Conservation (phyloP, 2,888 invertebrate genomes). For the Poecilobothrus nobilitatus region DNA sequence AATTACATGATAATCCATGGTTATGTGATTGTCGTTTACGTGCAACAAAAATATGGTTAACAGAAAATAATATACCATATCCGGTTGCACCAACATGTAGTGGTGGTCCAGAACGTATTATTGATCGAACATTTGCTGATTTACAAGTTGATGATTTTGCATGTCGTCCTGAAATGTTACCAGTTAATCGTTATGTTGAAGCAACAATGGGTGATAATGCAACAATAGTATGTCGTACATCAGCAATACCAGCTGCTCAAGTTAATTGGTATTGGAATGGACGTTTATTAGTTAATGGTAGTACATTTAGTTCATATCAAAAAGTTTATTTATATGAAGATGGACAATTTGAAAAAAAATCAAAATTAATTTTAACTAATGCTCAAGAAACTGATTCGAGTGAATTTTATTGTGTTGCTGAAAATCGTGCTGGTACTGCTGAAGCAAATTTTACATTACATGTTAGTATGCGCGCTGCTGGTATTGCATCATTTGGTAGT, state of each 20-base stretch:
- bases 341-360: constrained; percentile 66
- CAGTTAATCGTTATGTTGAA: constrained; percentile 66
- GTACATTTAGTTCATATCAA: constrained; percentile 69
- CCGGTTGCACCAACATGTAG: constrained; percentile 71
- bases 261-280: constrained; percentile 87
- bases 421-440: constrained; percentile 78
- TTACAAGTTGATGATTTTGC: constrained; percentile 75
- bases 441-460: constrained; percentile 84
- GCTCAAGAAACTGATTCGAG: constrained; percentile 74
- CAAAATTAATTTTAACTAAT: constrained; percentile 67
- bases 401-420: constrained; percentile 82
- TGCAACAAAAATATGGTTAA: constrained; percentile 73
- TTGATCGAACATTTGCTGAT: constrained; percentile 66
- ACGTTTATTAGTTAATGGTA: constrained; percentile 64
- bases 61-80: constrained; percentile 64
- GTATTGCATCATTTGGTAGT: constrained; percentile 71
- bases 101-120: constrained; percentile 59
- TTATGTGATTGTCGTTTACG: constrained; percentile 77
- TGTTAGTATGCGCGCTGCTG: constrained; percentile 66
- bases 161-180: constrained; percentile 72
- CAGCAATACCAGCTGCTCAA: constrained; percentile 69
- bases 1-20: constrained; percentile 83
- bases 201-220: constrained; percentile 76
- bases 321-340: constrained; percentile 67
- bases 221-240: constrained; percentile 71